Evolutionary conservation across 2,113 vertebrate genomes (phyloP).

Genomic region (Larimichthys polyactis): DNA sequence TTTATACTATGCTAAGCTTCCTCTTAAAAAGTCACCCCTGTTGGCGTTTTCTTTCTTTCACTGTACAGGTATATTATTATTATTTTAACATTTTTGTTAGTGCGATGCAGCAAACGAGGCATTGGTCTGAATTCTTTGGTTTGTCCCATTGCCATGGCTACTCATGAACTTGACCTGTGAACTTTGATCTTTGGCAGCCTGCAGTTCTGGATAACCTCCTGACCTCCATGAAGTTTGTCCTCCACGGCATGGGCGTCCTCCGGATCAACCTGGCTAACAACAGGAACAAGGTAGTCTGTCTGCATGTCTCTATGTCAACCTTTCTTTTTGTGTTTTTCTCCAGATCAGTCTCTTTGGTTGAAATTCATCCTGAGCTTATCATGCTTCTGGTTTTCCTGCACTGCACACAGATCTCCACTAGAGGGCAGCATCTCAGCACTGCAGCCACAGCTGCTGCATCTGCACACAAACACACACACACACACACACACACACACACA

Average conservation of each 20-base stretch:
- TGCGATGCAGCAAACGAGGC: not conserved
- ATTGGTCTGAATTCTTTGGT: not conserved
- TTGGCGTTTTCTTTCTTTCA: not conserved
- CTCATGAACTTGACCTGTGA: constrained; percentile 25
- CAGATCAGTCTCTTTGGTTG: not conserved
- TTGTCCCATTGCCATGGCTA: not conserved
- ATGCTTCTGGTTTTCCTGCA: constrained; percentile 7
- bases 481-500: not conserved
- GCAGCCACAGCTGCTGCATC: not conserved
- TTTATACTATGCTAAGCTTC: no score
- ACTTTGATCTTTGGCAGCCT: constrained; percentile 71
- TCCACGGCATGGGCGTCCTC: constrained; percentile 85
- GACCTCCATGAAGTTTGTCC: constrained; percentile 88
- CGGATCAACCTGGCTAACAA: constrained; percentile 84
- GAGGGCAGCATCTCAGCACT: constrained; percentile 54
- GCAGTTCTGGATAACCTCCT: constrained; percentile 88
- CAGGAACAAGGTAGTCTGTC: constrained; percentile 81
- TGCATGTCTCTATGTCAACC: not conserved
- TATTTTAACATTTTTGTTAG: not conserved
- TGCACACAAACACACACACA: not conserved
- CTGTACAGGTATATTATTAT: not conserved
- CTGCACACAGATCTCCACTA: constrained; percentile 41
- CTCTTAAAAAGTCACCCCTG: not conserved
- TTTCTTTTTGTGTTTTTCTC: not conserved
- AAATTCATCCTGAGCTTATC: not conserved